These are phyloP conservation scores for Panzeria rudis DNA, from an alignment of 2,888 invertebrate genomes.

Conservation along the genomic window DNA sequence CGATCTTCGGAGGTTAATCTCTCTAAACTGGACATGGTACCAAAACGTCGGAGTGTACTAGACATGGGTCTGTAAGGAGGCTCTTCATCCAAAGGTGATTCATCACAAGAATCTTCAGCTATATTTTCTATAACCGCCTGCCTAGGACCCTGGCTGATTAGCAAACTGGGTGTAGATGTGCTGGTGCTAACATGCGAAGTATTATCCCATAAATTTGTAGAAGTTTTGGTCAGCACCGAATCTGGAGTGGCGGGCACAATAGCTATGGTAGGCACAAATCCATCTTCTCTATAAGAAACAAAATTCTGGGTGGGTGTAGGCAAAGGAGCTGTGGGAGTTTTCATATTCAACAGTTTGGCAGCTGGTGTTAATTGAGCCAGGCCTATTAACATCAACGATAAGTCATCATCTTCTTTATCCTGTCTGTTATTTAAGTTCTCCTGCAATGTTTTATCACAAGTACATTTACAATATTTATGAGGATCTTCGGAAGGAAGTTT, in stretches of 20 bases:
- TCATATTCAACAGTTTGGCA: conserved; percentile 84
- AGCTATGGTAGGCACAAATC: conserved; percentile 87
- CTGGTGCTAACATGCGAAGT: conserved; percentile 82
- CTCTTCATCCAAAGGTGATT: conserved; percentile 89
- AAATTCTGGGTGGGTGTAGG: conserved; percentile 78
- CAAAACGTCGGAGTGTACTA: conserved; percentile 85
- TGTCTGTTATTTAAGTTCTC: conserved; percentile 43
- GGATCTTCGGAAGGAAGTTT: conserved; percentile 54
- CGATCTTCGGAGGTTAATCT: conserved; percentile 86
- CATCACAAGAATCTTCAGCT: conserved; percentile 87
- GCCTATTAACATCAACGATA: conserved; percentile 89
- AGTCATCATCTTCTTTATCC: conserved; percentile 85
- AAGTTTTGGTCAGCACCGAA: conserved; percentile 82
- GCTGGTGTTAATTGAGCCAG: conserved; percentile 85
- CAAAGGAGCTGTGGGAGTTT: conserved; percentile 65
- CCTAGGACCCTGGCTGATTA: conserved; percentile 76
- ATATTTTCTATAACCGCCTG: conserved; percentile 82
- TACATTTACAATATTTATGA: conserved; percentile 77
- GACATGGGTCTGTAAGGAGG: conserved; percentile 89
- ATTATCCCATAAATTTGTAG: conserved; percentile 83
- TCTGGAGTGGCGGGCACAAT: conserved; percentile 91
- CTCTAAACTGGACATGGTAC: conserved; percentile 90
- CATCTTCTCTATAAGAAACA: conserved; percentile 43
- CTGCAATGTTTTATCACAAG: conserved; percentile 72
- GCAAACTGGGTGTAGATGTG: conserved; percentile 77